Base-by-base conservation (phyloP, 2,113 vertebrate species). In the Rhadina sibilatrix region DNA sequence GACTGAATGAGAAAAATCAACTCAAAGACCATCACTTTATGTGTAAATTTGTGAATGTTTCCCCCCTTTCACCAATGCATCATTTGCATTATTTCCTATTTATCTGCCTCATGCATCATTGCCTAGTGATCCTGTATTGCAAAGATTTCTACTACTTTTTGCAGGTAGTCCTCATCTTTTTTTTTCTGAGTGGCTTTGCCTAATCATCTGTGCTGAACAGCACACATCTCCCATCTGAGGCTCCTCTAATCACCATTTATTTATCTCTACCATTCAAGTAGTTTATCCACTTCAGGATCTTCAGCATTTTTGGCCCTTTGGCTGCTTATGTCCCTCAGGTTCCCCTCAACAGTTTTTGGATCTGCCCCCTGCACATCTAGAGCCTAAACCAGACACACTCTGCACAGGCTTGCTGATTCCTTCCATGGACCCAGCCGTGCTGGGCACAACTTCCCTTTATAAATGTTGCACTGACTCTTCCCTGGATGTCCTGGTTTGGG, bases 381-480 rank as follows among this genome's bases (percentile, higher is more conserved):
- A 42, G 68, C 2, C 2, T 54, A 68, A 47, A 25, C 5, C 52
- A 79, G 30, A 23, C 6, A 42, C 30, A 47, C 23, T 15, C 59
- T 61, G 40, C 47, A 33, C 21, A 52, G 25, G 18, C 22, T 42
- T 49, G 69, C n/a, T 1, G 5, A 28, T 33, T 59, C 59, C 50
- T 52, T 61, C 56, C 30, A 47, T 2, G 4, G 40, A 56, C 23
- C 23, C n/a, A 91, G 20, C 46, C 5, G 1, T 6, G 24, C 57
- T 28, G 42, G 35, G 53, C 19, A 64, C 0, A 0, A 47, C 18
- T 35, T 83, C 23, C 22, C 68, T 47, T 40, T 7, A 24, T 30
- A 44, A 42, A 44, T n/a, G 14, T 4, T 70, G 46, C 54, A 38
- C 0, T 38, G 80, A n/a, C 61, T 63, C 70, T 25, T 57, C n/a